Conservation (phyloP, 2,888 invertebrate species). For the Oligia fasciuncula region DNA sequence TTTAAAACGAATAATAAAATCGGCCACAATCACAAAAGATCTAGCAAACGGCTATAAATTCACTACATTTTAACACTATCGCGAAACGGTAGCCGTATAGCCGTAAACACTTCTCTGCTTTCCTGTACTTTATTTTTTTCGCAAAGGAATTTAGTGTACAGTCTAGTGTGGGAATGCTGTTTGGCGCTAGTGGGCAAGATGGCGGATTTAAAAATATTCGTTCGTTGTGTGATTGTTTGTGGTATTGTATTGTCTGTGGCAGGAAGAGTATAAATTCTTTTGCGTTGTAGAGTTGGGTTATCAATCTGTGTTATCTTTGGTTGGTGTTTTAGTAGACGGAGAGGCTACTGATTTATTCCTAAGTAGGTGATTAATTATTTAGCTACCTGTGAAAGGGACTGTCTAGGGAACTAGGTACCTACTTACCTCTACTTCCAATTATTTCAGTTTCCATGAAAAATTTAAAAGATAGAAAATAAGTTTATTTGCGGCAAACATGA, state of each 20-base stretch:
- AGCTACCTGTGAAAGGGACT: not conserved
- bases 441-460: not conserved
- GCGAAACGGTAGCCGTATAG: conserved; percentile 70
- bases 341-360: not conserved
- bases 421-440: not conserved
- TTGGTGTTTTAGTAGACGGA: conserved; percentile 2
- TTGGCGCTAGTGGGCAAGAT: conserved; percentile 50
- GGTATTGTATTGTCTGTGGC: conserved; percentile 38
- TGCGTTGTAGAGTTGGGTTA: conserved; percentile 21
- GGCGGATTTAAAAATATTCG: conserved; percentile 48
- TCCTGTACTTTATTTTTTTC: conserved; percentile 77
- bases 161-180: conserved; percentile 58
- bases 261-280: conserved; percentile 53
- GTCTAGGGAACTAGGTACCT: not conserved
- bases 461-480: not conserved
- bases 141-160: conserved; percentile 68
- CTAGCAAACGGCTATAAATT: conserved; percentile 65
- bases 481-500: not conserved
- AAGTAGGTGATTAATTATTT: not conserved
- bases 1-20: conserved; percentile 66
- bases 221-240: conserved; percentile 11
- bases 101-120: conserved; percentile 84
- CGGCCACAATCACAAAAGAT: conserved; percentile 62
- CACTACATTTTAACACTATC: conserved; percentile 66
- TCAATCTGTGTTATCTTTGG: conserved; percentile 40